Conservation (phyloP, 2,113 vertebrate species). For the Pomatorhinus ruficollis region DNA sequence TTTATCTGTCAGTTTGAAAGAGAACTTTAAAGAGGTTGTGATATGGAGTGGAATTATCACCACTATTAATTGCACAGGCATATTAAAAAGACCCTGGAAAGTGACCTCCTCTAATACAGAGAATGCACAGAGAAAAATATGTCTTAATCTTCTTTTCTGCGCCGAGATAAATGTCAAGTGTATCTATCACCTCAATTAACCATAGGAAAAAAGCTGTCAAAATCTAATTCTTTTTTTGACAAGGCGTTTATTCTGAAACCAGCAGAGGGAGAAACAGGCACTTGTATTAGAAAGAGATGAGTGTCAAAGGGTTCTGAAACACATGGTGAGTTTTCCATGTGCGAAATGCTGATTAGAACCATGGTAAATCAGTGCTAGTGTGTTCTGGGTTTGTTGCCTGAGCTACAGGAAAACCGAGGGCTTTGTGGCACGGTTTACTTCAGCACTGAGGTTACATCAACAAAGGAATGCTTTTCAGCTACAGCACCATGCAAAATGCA, state of each 20-base stretch:
- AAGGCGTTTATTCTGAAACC: constrained; percentile 77
- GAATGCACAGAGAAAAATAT: constrained; percentile 76
- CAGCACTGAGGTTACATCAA: constrained; percentile 43
- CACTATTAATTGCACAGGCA: constrained; percentile 80
- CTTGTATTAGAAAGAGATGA: constrained; percentile 73
- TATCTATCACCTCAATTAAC: constrained; percentile 90
- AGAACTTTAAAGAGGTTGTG: constrained; percentile 74
- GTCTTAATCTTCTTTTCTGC: constrained; percentile 81
- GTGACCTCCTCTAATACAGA: constrained; percentile 82
- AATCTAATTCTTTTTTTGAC: constrained; percentile 80
- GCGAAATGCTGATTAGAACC: constrained; percentile 75
- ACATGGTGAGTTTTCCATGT: constrained; percentile 70
- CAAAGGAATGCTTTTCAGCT: constrained; percentile 60
- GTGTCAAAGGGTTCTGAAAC: constrained; percentile 68
- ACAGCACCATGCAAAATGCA: constrained; percentile 37
- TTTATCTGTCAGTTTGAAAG: constrained; percentile 76
- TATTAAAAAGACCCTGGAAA: constrained; percentile 84
- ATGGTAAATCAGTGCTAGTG: constrained; percentile 54
- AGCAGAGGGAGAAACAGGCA: constrained; percentile 77
- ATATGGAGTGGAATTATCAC: constrained; percentile 76
- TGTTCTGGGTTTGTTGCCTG: constrained; percentile 59
- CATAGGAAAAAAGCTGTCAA: constrained; percentile 80
- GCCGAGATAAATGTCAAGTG: constrained; percentile 85
- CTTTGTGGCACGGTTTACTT: constrained; percentile 55
- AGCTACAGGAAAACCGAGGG: constrained; percentile 48